Base-by-base conservation (phyloP, 2,797 vertebrate species). In the Micrastur ruficollis region DNA sequence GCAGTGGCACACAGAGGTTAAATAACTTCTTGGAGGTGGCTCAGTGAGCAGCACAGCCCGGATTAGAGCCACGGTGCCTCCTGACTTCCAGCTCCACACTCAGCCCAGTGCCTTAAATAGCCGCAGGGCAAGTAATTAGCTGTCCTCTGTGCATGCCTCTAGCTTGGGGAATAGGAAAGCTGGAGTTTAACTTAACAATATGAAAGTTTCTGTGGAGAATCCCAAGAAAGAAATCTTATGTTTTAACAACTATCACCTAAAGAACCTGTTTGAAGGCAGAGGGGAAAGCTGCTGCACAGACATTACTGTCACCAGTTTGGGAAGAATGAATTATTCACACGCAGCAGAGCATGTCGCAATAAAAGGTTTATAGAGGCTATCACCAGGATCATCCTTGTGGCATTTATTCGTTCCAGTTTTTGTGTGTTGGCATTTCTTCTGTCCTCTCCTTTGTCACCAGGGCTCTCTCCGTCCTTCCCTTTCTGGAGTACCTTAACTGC, bases 101-200 rank as follows among this genome's bases (percentile, higher is more conserved):
- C 93, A 56, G 71, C 58, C 55, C 70, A 71, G 86, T 0, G 20
- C 83, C 89, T 93, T 82, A 96, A 95, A 95, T 93, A 95, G 95
- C 81, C 50, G 44, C 55, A 66, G 74, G 11, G 59, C 79, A 89
- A 94, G 59, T 58, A 81, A 91, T 68, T 31, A 91, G 63, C 52
- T 87, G 59, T 36, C 79, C 59, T 81, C 81, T 11, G 42, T 26
- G 44, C 55, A 7, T 0, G 12, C 68, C 17, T 7, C 14, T 3
- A 44, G 56, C 71, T 18, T 2, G 0, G 67, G 44, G 9, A 88
- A 61, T 1, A 5, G 46, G 13, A 85, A 71, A 40, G 59, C 26
- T 52, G 27, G 44, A 82, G 52, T 40, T 91, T 12, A 68, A 61
- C 38, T 74, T 13, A 21, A 29, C 1, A 0, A 27, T 9, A 62